Evolutionary conservation across 2,888 invertebrate species (phyloP), one percentile per base, ranked within the genome.

Genomic region (Callinectes sapidus): DNA sequence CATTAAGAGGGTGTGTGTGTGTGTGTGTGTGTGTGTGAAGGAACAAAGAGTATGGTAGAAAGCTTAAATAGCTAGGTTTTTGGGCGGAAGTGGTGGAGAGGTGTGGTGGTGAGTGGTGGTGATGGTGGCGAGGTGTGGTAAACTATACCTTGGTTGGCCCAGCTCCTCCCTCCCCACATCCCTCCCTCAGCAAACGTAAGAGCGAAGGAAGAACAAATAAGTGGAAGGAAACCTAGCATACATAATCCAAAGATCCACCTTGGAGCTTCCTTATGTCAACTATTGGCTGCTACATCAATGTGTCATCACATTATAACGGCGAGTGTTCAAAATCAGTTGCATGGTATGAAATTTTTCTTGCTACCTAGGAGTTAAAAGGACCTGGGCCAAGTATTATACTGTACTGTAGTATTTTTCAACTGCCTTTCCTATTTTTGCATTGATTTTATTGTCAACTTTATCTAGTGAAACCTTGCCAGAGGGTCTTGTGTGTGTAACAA

Each of bases 321-420:
- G 81, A 81, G 81, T 81, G 71, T 71, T 10, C 81, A 35, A 35
- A 81, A 81, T 35, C 10, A 16, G 16, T 81, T 81, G 81, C 81
- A 81, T 81, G 81, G 5, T 81, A 35, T 81, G 14, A 35, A 32
- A 35, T 32, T 81, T 35, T 35, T 28, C 71, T 16, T 18, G 32
- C 18, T 35, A 35, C 35, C 35, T 35, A n/a, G 81, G 81, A 81
- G 81, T n/a, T 81, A 32, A 32, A 32, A 32, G 35, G 81, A 81
- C 81, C 81, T 81, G 81, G 81, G 81, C 81, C 81, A 81, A 81
- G 8, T 81, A n/a, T 81, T 16, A 32, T 35, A 71, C n/a, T 81
- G 81, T 81, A 32, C n/a, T 81, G 81, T 81, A 32, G 14, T 71
- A 71, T 35, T 16, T 81, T 16, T 81, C 16, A 81, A 28, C n/a